Base-by-base conservation (phyloP, 1,140 invertebrate genomes). In the Bombus vancouverensis region DNA sequence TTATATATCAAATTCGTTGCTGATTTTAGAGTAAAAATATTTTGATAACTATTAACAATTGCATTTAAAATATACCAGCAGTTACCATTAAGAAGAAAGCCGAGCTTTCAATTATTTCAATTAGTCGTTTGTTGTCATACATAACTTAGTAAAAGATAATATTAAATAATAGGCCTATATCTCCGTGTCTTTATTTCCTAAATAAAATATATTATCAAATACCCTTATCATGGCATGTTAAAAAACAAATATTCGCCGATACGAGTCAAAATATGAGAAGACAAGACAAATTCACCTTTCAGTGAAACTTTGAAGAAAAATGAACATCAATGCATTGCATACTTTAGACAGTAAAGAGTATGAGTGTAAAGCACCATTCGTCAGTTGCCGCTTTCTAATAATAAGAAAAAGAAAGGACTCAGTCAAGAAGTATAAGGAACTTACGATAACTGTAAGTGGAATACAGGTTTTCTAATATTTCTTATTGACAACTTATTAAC, bases 391-490 rank as follows among this genome's bases (percentile, higher is more conserved):
- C 82, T 89, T 89, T 89, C 85, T 80, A 89, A 83, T 44, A 68
- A 75, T 79, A 74, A 83, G 72, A 53, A 6, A 62, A 59, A 74
- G 47, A 79, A 82, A 77, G 62, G 34, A 10, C 34, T 72, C 47
- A 42, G 68, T 62, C 32, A 70, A 53, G 86, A 86, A 76, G 78
- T 84, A 78, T 72, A 72, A 13, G 62, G 59, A 76, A 86, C 68
- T 65, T 78, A 47, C 53, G 70, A 37, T 77, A 88, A 90, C 59
- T 88, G 77, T 87, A 87, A 71, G 87, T 57, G 85, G 25, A 90
- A 77, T 90, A 82, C 86, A 80, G 70, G 85, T 90, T 90, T 88
- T 90, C 76, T 90, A 90, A 90, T 86, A 79, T 90, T 88, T 90
- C 80, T 84, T 88, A 88, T 88, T 65, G 84, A 91, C 88, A 88